phyloP scores from a whole-genome alignment of 35 echinoderm and acorn worm genomes.

The Holothuria glaberrima region DNA sequence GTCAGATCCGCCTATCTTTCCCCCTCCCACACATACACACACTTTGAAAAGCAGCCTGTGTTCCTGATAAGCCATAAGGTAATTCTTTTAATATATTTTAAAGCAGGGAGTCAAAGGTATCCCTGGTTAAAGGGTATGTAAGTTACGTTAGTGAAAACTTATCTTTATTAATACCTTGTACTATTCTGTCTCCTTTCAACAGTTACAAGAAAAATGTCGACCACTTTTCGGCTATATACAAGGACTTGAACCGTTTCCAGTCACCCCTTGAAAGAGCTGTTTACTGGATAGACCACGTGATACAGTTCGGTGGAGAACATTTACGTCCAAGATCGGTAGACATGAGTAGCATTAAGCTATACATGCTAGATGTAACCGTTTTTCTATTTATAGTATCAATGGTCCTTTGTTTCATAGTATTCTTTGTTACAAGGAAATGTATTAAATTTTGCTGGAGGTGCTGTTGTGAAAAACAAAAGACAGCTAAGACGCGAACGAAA shows the following conservation, averaged over 20 bases:
- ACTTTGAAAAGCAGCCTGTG: too few species aligned
- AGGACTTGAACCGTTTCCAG: conserved; percentile 31
- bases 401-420: not conserved
- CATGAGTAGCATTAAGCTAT: conserved; percentile 31
- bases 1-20: too few species aligned
- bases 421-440: not conserved
- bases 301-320: conserved; percentile 25
- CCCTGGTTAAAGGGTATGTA: too few species aligned
- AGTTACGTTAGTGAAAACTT: not conserved
- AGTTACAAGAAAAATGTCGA: conserved; percentile 51
- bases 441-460: not conserved
- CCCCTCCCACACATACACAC: too few species aligned
- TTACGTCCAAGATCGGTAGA: conserved; percentile 35
- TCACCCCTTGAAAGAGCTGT: conserved; percentile 41
- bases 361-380: conserved; percentile 41
- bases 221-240: conserved; percentile 31
- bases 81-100: too few species aligned
- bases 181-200: not conserved
- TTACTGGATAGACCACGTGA: conserved; percentile 62
- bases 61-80: too few species aligned
- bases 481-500: not conserved
- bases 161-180: not conserved
- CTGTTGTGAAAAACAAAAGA: not conserved
- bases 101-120: too few species aligned
- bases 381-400: conserved; percentile 4